These are phyloP conservation scores for Panthera uncia DNA, from an alignment of 2,113 vertebrate genomes.

Conservation along the genomic window DNA sequence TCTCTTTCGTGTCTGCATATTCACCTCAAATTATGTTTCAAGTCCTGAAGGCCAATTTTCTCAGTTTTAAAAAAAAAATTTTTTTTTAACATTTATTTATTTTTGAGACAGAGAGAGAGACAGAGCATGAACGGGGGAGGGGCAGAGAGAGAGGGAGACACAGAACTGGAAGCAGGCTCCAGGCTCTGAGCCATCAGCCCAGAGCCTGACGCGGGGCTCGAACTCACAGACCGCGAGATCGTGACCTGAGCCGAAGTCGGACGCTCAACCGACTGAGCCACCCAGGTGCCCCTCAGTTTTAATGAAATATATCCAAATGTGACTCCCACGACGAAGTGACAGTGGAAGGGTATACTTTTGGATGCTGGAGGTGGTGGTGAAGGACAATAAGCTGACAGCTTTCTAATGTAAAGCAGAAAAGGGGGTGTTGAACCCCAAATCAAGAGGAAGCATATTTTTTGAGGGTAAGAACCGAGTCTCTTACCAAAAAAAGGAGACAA, in stretches of 20 bases:
- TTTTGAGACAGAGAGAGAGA: too few relatives aligned
- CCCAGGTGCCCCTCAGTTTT: background rate
- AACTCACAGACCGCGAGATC: too few relatives aligned
- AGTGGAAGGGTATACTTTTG: slow-evolving; percentile 26
- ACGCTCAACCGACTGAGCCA: too few relatives aligned
- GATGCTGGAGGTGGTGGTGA: background rate
- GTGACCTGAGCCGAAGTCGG: too few relatives aligned
- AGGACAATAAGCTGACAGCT: background rate
- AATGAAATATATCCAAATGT: slow-evolving; percentile 16
- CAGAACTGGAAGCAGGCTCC: too few relatives aligned
- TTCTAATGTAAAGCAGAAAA: background rate
- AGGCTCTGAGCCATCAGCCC: too few relatives aligned
- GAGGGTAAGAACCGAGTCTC: background rate
- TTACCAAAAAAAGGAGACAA: background rate
- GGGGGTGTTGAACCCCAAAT: background rate
- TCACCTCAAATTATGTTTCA: slow-evolving; percentile 47
- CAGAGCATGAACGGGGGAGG: too few relatives aligned
- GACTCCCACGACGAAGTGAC: slow-evolving; percentile 51
- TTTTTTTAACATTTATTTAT: too few relatives aligned
- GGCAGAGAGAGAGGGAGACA: too few relatives aligned
- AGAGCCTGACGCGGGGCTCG: too few relatives aligned
- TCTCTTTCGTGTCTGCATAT: background rate
- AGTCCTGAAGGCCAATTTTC: slow-evolving; percentile 20
- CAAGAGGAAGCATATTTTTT: background rate
- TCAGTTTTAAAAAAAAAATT: slow-evolving; percentile 3